Base-by-base conservation (phyloP, 1,140 invertebrate species). In the Pseudachorutes palmiensis region DNA sequence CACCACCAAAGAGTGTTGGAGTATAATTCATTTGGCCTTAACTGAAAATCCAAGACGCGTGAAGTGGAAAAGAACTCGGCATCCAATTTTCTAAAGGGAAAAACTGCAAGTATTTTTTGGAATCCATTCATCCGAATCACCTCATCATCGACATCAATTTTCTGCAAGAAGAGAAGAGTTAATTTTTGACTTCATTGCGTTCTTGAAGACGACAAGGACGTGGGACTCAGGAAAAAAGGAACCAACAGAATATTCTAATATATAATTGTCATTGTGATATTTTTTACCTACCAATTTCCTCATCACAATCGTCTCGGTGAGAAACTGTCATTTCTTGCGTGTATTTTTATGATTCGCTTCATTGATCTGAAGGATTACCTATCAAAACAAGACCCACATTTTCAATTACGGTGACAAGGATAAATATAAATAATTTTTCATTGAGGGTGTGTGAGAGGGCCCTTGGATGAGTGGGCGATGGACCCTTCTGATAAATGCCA, bases 181-280 rank as follows among this genome's bases (percentile, higher is more conserved):
- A 58, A 26, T 32, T 30, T n/a, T 19, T 24, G 12, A 65, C 5
- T 30, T 19, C 14, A 45, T 31, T 14, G 14, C 30, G 32, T 31
- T 16, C 51, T 55, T 41, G 36, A 19, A 60, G 16, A 3, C 16
- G 58, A 60, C 58, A 33, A 62, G 36, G 22, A 62, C 29, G 58
- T 29, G 28, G 58, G 28, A 67, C 33, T 62, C 41, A 36, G 55
- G 45, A 66, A 41, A 41, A 55, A 55, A 55, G 24, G 51, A 55
- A 55, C 51, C 51, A 55, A 55, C 51, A 19, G 24, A 9, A 12
- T 14, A 68, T 68, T 69, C n/a, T n/a, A n/a, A n/a, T n/a, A n/a
- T n/a, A n/a, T n/a, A 72, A 72, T 70, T 69, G 28, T 68, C 64
- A 72, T 72, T 72, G 71, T 72, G 71, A 72, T 72, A 72, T 72